Evolutionary conservation across 2,888 invertebrate species (phyloP), one percentile per base, ranked within the genome.

Genomic region (Amblyjoppa proteus): DNA sequence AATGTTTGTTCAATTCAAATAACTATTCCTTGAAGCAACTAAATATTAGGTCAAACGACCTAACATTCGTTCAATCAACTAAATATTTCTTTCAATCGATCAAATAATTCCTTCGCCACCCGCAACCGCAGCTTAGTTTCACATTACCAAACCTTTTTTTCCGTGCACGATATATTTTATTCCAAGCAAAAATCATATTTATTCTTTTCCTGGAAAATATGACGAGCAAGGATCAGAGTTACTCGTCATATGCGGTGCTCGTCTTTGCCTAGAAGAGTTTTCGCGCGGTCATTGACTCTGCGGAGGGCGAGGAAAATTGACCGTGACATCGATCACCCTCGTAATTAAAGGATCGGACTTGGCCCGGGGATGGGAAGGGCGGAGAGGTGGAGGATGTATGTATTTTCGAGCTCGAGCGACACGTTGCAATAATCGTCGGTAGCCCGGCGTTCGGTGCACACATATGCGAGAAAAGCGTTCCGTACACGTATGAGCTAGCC

Each of bases 291-390:
- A 1, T 3, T 6, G 64, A 31, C 25, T 84, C 61, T 74, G 13
- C 31, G 64, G 3, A n/a, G 58, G 64, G 61, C 5, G 74, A 73
- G 73, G 41, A 71, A 64, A 85, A 76, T 58, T 53, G 84, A 79
- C 41, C n/a, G 16, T 56, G 38, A 45, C 78, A 81, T 83, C 83
- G 81, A 86, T 88, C 86, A 84, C 76, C 41, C 81, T 76, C 81
- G 71, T 88, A 88, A 88, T 87, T 87, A 85, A 86, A 77, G 77
- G 83, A 85, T 87, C 82, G 61, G 45, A 49, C 71, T 78, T 64
- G 78, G 58, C 25, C 45, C n/a, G 25, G 56, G 70, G 53, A n/a
- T 51, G 49, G 53, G 28, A 11, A 16, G 51, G 28, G 7, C 28
- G 53, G 31, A 20, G 58, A 66, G 61, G 45, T 34, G 64, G 51